phyloP scores from a whole-genome alignment of 2,113 vertebrate genomes.

The Phasianus colchicus region DNA sequence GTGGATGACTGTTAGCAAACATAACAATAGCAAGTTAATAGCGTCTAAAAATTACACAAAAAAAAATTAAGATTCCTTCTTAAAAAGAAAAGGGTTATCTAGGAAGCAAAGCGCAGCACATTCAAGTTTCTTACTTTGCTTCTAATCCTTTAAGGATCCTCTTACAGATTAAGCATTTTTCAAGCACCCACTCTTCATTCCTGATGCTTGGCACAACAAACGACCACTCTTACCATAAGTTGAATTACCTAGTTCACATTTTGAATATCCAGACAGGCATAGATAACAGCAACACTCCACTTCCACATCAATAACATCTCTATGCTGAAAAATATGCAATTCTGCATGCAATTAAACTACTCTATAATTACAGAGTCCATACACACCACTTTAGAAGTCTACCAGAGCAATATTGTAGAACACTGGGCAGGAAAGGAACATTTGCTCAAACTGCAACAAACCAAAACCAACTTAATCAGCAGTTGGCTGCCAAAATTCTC shows the following conservation, averaged over 20 bases:
- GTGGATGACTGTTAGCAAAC: neutral
- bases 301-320: neutral
- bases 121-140: neutral
- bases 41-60: neutral
- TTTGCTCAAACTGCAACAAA: neutral
- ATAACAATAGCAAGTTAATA: neutral
- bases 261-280: neutral
- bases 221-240: neutral
- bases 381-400: neutral
- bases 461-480: neutral
- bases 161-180: neutral
- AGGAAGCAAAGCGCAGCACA: neutral
- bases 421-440: neutral
- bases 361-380: neutral
- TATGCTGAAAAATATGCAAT: neutral
- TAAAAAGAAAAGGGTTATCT: neutral
- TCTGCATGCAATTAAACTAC: neutral
- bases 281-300: neutral
- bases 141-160: neutral
- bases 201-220: neutral
- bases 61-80: neutral
- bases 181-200: neutral
- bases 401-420: neutral
- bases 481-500: neutral
- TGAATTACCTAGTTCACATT: neutral